Percentiles rank a stretch among this genome's conserved stretches.
Conservation (phyloP, 92 coral and sea anemone species). For the Pocillopora meandrina region DNA sequence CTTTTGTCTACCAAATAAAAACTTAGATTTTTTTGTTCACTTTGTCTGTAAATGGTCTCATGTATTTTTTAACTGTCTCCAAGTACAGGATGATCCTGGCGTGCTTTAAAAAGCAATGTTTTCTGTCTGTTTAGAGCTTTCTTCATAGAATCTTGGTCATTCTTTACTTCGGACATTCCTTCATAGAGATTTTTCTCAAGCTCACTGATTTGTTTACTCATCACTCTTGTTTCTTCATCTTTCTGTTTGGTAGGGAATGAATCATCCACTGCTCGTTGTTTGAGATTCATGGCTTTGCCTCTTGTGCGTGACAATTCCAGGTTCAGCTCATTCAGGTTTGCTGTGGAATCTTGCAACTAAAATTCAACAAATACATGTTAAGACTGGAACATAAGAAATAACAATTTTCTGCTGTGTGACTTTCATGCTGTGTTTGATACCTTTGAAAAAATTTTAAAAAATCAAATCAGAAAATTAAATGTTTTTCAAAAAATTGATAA, state of each 20-base stretch:
- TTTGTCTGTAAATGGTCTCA: background rate
- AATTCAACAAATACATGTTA: background rate
- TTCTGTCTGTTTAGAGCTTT: slow-evolving; percentile 91
- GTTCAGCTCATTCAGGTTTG: slow-evolving; percentile 89
- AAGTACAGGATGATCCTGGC: slow-evolving; percentile 70
- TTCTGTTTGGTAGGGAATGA: slow-evolving; percentile 70
- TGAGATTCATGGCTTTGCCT: slow-evolving; percentile 90
- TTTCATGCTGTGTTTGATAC: too few relatives aligned
- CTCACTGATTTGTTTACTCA: slow-evolving; percentile 81
- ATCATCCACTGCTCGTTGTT: slow-evolving; percentile 77
- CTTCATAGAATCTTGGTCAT: slow-evolving; percentile 95
- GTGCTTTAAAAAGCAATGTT: slow-evolving; percentile 84
- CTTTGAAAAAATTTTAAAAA: too few relatives aligned
- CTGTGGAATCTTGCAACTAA: slow-evolving; percentile 97
- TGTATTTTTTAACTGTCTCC: slow-evolving; percentile 12
- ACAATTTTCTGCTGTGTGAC: too few relatives aligned
- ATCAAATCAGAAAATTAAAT: too few relatives aligned
- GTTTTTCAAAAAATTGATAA: too few relatives aligned
- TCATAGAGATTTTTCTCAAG: slow-evolving; percentile 93
- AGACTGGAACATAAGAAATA: background rate
- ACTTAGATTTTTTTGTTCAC: background rate
- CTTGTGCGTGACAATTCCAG: slow-evolving; percentile 82
- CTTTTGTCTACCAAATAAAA: background rate
- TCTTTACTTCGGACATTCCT: slow-evolving; percentile 98
- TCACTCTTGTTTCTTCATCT: slow-evolving; percentile 82